Evolutionary conservation across 2,797 vertebrate species (phyloP), one percentile per base, ranked within the genome.

Genomic region (Sebastes oblongus): DNA sequence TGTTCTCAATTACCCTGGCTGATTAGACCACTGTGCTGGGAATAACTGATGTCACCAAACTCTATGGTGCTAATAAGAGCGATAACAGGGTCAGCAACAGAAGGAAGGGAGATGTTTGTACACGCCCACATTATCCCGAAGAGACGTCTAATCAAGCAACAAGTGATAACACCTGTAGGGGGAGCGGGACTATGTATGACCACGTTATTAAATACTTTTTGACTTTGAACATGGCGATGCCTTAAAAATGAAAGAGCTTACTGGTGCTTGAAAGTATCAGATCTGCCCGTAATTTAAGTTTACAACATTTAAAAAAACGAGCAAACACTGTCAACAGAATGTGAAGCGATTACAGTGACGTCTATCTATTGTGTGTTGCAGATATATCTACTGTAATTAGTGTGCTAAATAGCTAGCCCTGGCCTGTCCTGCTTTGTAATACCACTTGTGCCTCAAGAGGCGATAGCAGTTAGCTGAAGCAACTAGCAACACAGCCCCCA

Each of bases 1-100:
- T 56, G 20, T 34, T 46, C 60, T 20, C 59, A 77, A 52, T 76
- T 68, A 68, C 39, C 66, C 11, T 25, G 29, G 39, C 70, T 80
- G 65, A 69, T 80, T 64, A 46, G 10, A 29, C 54, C 59, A 34
- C 29, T 12, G 32, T 32, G 72, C 50, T 8, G 39, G 52, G 36
- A 69, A 70, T 70, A 50, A 58, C 64, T 73, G 6, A 68, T 62
- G 65, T 50, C 50, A 5, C 50, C 60, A 36, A 46, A 52, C 66
- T 55, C 56, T 50, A 2, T 5, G 16, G 22, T 5, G 4, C 58
- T 27, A 55, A 64, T 36, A 30, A 29, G 27, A 52, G 18, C 50
- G 7, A 20, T 14, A 27, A 32, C 71, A 67, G 18, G 46, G 46
- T 50, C 46, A 50, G 46, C 16, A 30, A 32, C 58, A 36, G 22